phyloP scores from a whole-genome alignment of 1,140 invertebrate genomes.

The Anadara kagoshimensis region DNA sequence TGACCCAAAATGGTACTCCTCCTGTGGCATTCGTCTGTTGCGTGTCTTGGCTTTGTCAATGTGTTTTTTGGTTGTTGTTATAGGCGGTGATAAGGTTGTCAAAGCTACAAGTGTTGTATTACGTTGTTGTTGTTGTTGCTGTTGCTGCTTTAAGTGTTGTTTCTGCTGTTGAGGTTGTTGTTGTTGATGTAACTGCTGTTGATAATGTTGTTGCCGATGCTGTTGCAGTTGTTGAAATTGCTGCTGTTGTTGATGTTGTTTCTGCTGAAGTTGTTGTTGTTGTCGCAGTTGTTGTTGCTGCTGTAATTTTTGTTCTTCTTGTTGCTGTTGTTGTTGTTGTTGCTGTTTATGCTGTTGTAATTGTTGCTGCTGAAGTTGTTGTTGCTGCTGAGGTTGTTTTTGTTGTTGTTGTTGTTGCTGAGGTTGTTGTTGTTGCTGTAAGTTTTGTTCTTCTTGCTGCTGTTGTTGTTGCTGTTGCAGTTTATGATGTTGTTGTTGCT shows the following conservation, averaged over 20 bases:
- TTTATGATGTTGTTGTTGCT: not conserved
- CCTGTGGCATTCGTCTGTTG: too few relatives aligned
- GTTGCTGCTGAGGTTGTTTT: not conserved
- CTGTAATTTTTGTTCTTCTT: not conserved
- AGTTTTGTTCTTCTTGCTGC: not conserved
- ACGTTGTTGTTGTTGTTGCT: not conserved
- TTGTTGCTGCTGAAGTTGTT: slow-evolving; percentile 17
- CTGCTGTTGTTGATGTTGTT: not conserved
- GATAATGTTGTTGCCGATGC: not conserved
- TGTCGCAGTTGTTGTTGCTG: slow-evolving; percentile 10
- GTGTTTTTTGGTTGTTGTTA: too few relatives aligned
- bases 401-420: slow-evolving; percentile 4
- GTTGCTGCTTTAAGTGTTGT: slow-evolving; percentile 5
- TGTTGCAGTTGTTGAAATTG: not conserved
- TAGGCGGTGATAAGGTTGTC: not conserved
- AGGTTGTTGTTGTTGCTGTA: slow-evolving; percentile 12
- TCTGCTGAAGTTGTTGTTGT: not conserved
- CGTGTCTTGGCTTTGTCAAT: too few relatives aligned
- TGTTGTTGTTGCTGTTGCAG: not conserved
- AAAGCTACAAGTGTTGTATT: not conserved
- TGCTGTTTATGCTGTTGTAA: not conserved
- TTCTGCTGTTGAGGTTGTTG: not conserved
- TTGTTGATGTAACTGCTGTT: not conserved
- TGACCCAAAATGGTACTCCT: too few relatives aligned
- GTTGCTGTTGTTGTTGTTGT: not conserved